phyloP scores from a whole-genome alignment of 2,888 invertebrate genomes.

The Hypercompe scribonia region DNA sequence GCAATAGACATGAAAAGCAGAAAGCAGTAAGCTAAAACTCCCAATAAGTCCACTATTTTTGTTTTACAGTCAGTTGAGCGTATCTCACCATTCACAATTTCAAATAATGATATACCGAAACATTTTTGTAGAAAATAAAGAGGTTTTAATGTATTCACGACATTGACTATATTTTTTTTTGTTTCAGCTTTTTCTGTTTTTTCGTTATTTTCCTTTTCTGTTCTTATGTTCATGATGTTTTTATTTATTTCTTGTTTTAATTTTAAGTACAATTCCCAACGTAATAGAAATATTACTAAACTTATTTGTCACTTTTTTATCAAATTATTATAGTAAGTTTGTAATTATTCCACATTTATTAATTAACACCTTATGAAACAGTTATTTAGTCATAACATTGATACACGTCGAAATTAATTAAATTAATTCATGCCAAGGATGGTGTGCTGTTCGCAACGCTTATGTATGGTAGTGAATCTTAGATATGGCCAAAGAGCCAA shows the following conservation, averaged over 20 bases:
- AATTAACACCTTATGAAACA: not conserved
- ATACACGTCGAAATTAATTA: not conserved
- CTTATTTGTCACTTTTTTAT: not conserved
- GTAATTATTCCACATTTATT: not conserved
- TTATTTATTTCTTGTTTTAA: slow-evolving; percentile 46
- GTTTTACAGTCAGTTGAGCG: not conserved
- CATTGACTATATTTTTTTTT: slow-evolving; percentile 1
- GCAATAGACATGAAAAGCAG: not conserved
- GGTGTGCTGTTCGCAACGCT: too few species aligned
- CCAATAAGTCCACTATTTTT: not conserved
- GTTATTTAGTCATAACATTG: too few species aligned
- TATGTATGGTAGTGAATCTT: too few species aligned
- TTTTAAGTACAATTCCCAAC: not conserved
- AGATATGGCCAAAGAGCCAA: too few species aligned
- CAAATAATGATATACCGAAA: not conserved
- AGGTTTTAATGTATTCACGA: slow-evolving; percentile 5
- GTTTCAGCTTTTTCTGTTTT: not conserved
- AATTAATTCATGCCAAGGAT: too few species aligned
- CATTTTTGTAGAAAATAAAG: not conserved
- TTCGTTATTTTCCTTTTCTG: not conserved
- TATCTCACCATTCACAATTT: not conserved
- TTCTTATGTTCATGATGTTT: slow-evolving; percentile 1
- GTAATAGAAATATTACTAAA: not conserved
- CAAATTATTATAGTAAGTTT: not conserved
- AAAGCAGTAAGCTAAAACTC: not conserved